Conservation (phyloP, 2,797 vertebrate genomes). For the Bucorvus abyssinicus region DNA sequence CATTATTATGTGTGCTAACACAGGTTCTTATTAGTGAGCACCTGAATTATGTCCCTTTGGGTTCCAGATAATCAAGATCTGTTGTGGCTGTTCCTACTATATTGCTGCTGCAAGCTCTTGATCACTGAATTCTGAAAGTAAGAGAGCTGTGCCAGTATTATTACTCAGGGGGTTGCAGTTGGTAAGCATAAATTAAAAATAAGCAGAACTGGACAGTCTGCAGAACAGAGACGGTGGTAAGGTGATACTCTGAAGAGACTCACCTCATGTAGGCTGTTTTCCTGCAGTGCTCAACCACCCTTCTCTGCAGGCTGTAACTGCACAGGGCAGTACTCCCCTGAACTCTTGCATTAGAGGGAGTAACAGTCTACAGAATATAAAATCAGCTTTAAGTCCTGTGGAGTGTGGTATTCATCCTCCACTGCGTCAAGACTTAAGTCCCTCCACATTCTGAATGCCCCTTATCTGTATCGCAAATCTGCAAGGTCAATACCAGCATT, state of each 20-base stretch:
- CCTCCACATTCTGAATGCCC: neutral
- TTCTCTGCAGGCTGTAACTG: neutral
- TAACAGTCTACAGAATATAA: neutral
- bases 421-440: neutral
- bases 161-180: neutral
- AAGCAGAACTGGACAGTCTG: neutral
- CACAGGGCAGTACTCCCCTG: neutral
- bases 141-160: neutral
- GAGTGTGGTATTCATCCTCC: neutral
- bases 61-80: neutral
- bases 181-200: neutral
- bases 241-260: neutral
- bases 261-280: neutral
- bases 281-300: neutral
- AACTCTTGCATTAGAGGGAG: neutral
- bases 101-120: neutral
- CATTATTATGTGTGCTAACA: neutral
- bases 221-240: neutral
- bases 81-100: neutral
- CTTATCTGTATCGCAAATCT: neutral
- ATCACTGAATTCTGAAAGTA: neutral
- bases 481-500: neutral
- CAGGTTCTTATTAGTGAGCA: neutral
- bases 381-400: neutral
- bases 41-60: neutral